These are phyloP conservation scores for Villa cingulata DNA, from an alignment of 2,888 invertebrate genomes.

Conservation along the genomic window DNA sequence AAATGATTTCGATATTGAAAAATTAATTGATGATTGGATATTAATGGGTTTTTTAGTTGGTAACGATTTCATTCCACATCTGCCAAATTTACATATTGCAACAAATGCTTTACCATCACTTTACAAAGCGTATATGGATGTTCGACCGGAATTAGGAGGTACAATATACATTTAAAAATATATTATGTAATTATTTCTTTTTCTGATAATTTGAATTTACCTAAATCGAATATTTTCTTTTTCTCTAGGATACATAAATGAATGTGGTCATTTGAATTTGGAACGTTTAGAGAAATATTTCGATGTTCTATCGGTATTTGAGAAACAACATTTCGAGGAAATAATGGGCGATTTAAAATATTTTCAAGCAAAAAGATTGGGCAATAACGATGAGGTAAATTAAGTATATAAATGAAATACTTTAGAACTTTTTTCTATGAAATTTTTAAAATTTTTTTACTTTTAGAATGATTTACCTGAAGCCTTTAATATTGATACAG, in stretches of 20 bases:
- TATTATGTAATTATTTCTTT: conserved; percentile 8
- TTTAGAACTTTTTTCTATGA: not conserved
- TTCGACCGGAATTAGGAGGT: conserved; percentile 78
- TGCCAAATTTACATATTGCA: conserved; percentile 88
- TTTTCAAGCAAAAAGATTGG: conserved; percentile 62
- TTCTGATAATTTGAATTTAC: not conserved
- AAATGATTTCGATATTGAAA: conserved; percentile 71
- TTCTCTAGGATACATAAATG: conserved; percentile 77
- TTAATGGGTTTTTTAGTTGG: conserved; percentile 94
- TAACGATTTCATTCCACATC: conserved; percentile 94
- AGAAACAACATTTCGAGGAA: conserved; percentile 61
- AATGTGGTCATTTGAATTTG: conserved; percentile 71
- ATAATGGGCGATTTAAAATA: conserved; percentile 70
- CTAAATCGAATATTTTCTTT: not conserved
- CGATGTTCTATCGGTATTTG: conserved; percentile 56
- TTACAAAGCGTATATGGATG: conserved; percentile 75
- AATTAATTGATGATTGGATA: conserved; percentile 95
- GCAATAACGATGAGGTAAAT: conserved; percentile 19
- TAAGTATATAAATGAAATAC: not conserved
- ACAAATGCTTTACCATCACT: conserved; percentile 78
- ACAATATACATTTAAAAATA: too few species aligned
- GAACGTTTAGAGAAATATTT: conserved; percentile 74
- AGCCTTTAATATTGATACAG: conserved; percentile 27
- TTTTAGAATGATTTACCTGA: conserved; percentile 22
- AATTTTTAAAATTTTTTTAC: conserved; percentile 1